phyloP scores from a whole-genome alignment of 2,797 vertebrate genomes.

The Gymnoscopelus microlampas region DNA sequence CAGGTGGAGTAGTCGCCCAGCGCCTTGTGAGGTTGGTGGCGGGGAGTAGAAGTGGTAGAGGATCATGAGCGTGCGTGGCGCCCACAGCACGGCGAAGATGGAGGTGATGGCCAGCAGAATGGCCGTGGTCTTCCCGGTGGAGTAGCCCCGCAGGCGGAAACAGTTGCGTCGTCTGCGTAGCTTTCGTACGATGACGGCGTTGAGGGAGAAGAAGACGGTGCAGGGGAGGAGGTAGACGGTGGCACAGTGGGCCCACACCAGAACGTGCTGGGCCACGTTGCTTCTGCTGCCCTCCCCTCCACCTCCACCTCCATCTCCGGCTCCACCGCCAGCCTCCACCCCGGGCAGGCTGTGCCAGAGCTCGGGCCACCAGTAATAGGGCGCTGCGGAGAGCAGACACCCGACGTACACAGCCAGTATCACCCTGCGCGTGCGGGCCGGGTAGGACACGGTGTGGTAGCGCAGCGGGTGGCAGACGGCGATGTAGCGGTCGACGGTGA shows the following conservation, averaged over 20 bases:
- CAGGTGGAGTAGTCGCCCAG: slow-evolving; percentile 87
- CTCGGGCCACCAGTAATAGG: slow-evolving; percentile 98
- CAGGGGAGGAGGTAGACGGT: slow-evolving; percentile 95
- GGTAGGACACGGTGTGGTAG: slow-evolving; percentile 95
- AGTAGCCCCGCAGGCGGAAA: slow-evolving; percentile 92
- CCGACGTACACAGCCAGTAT: slow-evolving; percentile 90
- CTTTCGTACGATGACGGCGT: slow-evolving; percentile 92
- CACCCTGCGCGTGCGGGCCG: slow-evolving; percentile 91
- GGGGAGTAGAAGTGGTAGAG: slow-evolving; percentile 94
- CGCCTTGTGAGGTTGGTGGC: slow-evolving; percentile 81
- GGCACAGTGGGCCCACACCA: slow-evolving; percentile 95
- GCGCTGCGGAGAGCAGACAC: slow-evolving; percentile 91
- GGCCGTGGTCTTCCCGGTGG: slow-evolving; percentile 95
- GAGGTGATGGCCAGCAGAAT: slow-evolving; percentile 96
- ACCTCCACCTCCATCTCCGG: neutral
- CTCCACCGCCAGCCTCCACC: slow-evolving; percentile 34
- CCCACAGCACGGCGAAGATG: slow-evolving; percentile 94
- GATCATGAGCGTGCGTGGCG: slow-evolving; percentile 91
- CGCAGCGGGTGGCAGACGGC: slow-evolving; percentile 94
- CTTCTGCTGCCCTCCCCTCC: slow-evolving; percentile 65
- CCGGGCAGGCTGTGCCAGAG: slow-evolving; percentile 88
- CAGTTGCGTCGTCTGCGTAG: slow-evolving; percentile 89
- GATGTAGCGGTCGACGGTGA: slow-evolving; percentile 95
- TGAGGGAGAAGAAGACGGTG: slow-evolving; percentile 94
- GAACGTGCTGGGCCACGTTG: slow-evolving; percentile 88